Conservation (phyloP, 2,797 vertebrate genomes). For the Acrocephalus scirpaceus region DNA sequence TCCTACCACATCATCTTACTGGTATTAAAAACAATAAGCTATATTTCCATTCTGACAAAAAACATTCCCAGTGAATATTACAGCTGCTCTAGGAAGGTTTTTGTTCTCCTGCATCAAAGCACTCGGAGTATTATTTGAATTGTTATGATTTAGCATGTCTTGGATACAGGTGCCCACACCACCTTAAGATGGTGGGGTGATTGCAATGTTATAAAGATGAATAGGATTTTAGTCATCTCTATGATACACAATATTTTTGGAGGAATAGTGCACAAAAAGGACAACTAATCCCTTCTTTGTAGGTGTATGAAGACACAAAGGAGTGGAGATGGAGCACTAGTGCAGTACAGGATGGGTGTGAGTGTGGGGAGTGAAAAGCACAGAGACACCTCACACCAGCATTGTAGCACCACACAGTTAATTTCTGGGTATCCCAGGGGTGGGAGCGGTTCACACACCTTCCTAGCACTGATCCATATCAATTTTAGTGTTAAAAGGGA, state of each 20-base stretch:
- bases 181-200: not conserved
- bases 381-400: not conserved
- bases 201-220: not conserved
- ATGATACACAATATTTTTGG: not conserved
- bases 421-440: not conserved
- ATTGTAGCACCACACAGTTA: fast-evolving
- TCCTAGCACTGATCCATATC: not conserved
- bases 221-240: not conserved
- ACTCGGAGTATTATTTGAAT: not conserved
- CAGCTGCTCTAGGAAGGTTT: not conserved
- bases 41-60: not conserved
- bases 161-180: not conserved
- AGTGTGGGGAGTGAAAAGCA: not conserved
- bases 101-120: not conserved
- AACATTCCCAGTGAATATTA: not conserved
- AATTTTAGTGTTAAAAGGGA: not conserved
- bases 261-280: not conserved
- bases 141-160: not conserved
- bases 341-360: not conserved
- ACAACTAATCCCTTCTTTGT: not conserved
- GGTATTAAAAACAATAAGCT: not conserved
- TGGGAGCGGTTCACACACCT: not conserved
- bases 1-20: not conserved
- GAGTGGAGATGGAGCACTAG: not conserved
- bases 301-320: not conserved